Base-by-base conservation (phyloP, 2,888 invertebrate species). In the Macaria notata region DNA sequence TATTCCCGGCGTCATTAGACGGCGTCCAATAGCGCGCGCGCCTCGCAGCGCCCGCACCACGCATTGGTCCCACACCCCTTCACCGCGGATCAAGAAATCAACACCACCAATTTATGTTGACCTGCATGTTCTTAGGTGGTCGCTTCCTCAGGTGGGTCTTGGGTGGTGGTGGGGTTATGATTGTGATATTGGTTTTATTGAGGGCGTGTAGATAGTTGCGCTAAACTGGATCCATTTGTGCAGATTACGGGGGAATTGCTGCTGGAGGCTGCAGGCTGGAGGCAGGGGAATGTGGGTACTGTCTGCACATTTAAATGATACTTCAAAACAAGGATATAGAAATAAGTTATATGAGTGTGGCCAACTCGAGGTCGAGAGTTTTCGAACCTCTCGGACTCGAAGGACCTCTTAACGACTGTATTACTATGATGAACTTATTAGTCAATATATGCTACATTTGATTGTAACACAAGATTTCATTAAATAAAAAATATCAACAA, bases 141-240 rank as follows among this genome's bases (percentile, higher is more conserved):
- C 46, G 44, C 42, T 30, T 19, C 43, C 9, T 3, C 31, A 36
- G 41, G 19, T 30, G 59, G 67, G 48, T 55, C 61, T 49, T 9
- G 31, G 46, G 43, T 9, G 51, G 7, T n/a, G 45, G 61, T 70
- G 56, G 59, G 57, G 63, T 56, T 69, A 56, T 62, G 62, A 61
- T 79, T 73, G 76, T 75, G 79, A 72, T 86, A 83, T 83, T 76
- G 83, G 73, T 77, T 78, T 83, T 84, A 85, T 86, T 83, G 84
- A 75, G 72, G 76, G 66, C 66, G 66, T 59, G 59, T 63, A 75
- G 81, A 82, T 84, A 84, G 83, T 84, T 83, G 61, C 54, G 46
- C 44, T 46, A 49, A 63, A 63, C 51, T 61, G 57, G 62, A 62
- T 67, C 65, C 56, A 61, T 67, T 67, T 62, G 65, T 62, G 62